Conservation (phyloP, 2,888 invertebrate species). For the Encarsia formosa region DNA sequence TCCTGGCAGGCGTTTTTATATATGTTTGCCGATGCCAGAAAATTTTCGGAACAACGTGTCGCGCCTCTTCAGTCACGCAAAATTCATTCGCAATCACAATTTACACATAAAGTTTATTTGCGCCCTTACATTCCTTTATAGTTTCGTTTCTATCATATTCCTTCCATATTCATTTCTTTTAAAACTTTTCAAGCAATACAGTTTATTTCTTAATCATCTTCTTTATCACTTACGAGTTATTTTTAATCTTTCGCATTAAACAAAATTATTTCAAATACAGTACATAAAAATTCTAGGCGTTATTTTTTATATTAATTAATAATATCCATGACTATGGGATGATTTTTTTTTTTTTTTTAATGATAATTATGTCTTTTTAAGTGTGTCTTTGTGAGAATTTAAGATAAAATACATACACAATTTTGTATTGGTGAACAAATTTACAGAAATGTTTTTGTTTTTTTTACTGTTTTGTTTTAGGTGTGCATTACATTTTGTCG, state of each 20-base stretch:
- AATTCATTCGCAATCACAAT: not conserved
- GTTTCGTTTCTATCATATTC: not conserved
- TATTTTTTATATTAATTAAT: not conserved
- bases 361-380: not conserved
- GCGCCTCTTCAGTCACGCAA: not conserved
- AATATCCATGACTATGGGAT: not conserved
- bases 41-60: constrained; percentile 5
- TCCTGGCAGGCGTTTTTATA: constrained; percentile 25
- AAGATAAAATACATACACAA: constrained; percentile 9
- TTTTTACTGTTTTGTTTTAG: not conserved
- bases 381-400: not conserved
- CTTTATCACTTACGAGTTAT: too few species aligned
- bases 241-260: not conserved
- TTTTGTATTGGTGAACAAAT: constrained; percentile 16
- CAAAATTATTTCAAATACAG: not conserved
- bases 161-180: not conserved
- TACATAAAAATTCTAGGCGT: constrained; percentile 3
- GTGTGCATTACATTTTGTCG: constrained; percentile 18
- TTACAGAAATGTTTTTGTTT: constrained; percentile 5
- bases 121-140: not conserved
- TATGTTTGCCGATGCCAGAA: constrained; percentile 26
- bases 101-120: not conserved
- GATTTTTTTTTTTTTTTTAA: constrained; percentile 1
- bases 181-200: not conserved
- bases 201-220: too few species aligned